phyloP scores from a whole-genome alignment of 2,113 vertebrate genomes.

The Ciconia maguari region DNA sequence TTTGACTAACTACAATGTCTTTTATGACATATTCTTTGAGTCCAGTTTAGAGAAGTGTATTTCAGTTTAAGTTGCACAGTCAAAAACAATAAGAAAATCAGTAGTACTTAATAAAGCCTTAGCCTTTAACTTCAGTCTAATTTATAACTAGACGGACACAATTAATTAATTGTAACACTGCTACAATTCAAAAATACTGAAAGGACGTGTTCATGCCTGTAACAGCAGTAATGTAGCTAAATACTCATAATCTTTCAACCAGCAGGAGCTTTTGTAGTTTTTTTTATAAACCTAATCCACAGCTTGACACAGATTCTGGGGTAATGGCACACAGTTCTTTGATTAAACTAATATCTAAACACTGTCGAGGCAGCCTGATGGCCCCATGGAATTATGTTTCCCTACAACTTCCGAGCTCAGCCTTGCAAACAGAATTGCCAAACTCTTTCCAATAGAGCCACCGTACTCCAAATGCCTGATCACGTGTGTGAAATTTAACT shows the following conservation, averaged over 20 bases:
- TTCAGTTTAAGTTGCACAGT: background rate
- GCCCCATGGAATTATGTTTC: background rate
- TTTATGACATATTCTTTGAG: background rate
- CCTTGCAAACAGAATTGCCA: background rate
- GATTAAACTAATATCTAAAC: slow-evolving; percentile 72
- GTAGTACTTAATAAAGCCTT: slow-evolving; percentile 51
- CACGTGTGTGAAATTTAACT: background rate
- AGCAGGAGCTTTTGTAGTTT: slow-evolving; percentile 67
- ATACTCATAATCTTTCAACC: slow-evolving; percentile 72
- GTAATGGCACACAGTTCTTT: slow-evolving; percentile 72
- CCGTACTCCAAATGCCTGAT: background rate
- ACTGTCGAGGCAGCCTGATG: slow-evolving; percentile 22
- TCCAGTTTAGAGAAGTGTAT: background rate
- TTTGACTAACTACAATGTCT: background rate
- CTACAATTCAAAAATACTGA: slow-evolving; percentile 57
- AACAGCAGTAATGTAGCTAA: slow-evolving; percentile 69
- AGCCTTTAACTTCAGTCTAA: slow-evolving; percentile 42
- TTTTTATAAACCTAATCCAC: slow-evolving; percentile 73
- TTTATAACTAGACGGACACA: slow-evolving; percentile 64
- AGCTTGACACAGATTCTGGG: slow-evolving; percentile 72
- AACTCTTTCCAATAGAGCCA: background rate
- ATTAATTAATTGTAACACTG: slow-evolving; percentile 69
- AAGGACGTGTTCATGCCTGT: slow-evolving; percentile 66
- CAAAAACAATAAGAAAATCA: slow-evolving; percentile 45
- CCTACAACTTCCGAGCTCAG: background rate